Evolutionary conservation across 2,888 invertebrate species (phyloP).

Genomic region (Cyaniris semiargus): DNA sequence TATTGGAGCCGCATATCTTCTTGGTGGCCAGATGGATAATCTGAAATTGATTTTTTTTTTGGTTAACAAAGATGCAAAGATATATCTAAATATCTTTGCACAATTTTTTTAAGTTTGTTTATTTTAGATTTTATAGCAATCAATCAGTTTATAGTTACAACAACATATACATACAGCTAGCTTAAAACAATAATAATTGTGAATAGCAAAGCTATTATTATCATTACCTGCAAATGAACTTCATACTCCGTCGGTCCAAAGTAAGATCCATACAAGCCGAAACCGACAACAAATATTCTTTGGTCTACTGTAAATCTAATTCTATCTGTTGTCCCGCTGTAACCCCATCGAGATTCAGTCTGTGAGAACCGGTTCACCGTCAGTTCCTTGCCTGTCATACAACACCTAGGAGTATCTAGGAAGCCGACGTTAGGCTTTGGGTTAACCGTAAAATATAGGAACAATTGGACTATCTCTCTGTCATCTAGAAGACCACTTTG

Average conservation of each 20-base stretch:
- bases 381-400: slow-evolving; percentile 89
- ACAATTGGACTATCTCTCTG: slow-evolving; percentile 86
- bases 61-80: no score
- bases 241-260: slow-evolving; percentile 89
- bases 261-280: slow-evolving; percentile 91
- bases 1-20: slow-evolving; percentile 86
- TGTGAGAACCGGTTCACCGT: slow-evolving; percentile 86
- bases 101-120: no score
- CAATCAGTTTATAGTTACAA: no score
- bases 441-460: slow-evolving; percentile 86
- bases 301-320: slow-evolving; percentile 91
- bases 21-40: slow-evolving; percentile 87
- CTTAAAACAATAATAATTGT: no score
- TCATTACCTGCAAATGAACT: slow-evolving; percentile 81
- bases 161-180: no score
- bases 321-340: slow-evolving; percentile 89
- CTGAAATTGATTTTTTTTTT: slow-evolving; percentile 60
- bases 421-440: slow-evolving; percentile 88
- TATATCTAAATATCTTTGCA: no score
- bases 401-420: slow-evolving; percentile 85
- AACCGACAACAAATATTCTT: slow-evolving; percentile 90
- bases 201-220: no score
- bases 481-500: slow-evolving; percentile 88
- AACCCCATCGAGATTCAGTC: slow-evolving; percentile 91
- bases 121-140: no score